Percentiles rank a stretch among this genome's conserved stretches.
These are phyloP conservation scores for Hippocampus comes DNA, from an alignment of 2,113 vertebrate genomes.

Conservation along the genomic window DNA sequence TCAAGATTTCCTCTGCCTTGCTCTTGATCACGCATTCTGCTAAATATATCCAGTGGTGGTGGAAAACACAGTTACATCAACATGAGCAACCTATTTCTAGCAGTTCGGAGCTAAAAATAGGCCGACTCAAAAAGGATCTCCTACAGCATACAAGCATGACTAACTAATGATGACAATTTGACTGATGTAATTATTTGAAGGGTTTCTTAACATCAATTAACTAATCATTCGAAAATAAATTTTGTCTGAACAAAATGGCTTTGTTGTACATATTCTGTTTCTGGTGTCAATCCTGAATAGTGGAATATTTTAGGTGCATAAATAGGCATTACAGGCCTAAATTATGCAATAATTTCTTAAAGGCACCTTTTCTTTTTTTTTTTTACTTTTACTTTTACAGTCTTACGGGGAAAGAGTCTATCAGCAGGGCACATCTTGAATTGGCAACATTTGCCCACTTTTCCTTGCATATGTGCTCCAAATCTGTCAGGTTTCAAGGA, in stretches of 20 bases:
- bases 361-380: no score
- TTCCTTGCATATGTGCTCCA: neutral
- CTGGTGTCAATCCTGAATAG: neutral
- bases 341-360: no score
- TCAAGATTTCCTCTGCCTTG: conserved; percentile 54
- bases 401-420: no score
- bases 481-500: neutral
- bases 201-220: neutral
- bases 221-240: neutral
- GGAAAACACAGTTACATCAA: conserved; percentile 60
- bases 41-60: conserved; percentile 70
- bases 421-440: neutral
- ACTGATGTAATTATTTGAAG: neutral
- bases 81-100: conserved; percentile 55
- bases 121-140: conserved; percentile 12
- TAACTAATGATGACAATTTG: neutral
- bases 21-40: conserved; percentile 65
- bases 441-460: neutral
- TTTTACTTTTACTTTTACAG: no score
- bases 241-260: neutral
- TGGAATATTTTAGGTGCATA: neutral
- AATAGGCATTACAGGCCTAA: no score
- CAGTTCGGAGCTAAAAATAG: conserved; percentile 25
- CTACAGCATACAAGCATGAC: neutral
- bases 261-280: neutral